These are phyloP conservation scores for Apteryx owenii DNA, from an alignment of 2,113 vertebrate genomes.

Conservation along the genomic window DNA sequence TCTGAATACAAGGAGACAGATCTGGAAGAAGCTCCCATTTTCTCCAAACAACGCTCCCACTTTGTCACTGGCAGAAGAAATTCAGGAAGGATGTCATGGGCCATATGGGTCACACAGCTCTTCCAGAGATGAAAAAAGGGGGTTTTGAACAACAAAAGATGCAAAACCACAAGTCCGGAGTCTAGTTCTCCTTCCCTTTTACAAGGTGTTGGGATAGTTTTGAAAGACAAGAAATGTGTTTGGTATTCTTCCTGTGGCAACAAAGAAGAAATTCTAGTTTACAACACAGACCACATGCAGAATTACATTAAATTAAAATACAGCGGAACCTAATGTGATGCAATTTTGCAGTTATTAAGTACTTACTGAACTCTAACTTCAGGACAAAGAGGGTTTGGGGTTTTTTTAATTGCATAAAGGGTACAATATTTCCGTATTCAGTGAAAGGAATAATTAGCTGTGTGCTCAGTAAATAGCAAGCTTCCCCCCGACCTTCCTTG, in stretches of 20 bases:
- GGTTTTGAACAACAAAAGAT: neutral
- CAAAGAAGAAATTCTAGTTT: neutral
- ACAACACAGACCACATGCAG: neutral
- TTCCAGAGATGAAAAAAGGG: neutral
- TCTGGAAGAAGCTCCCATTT: neutral
- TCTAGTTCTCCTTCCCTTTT: neutral
- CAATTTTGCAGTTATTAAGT: conserved; percentile 68
- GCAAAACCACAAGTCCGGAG: neutral
- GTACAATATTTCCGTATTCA: neutral
- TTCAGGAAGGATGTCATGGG: neutral
- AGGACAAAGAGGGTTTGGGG: neutral
- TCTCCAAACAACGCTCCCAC: neutral
- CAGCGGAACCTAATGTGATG: neutral
- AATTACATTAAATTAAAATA: conserved; percentile 1
- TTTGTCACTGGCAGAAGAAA: neutral
- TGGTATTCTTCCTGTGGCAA: neutral
- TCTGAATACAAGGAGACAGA: neutral
- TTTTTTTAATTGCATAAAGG: conserved; percentile 34
- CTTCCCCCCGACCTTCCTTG: conserved; percentile 14
- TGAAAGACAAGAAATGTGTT: neutral
- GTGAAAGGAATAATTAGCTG: conserved; percentile 59
- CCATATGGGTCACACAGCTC: neutral
- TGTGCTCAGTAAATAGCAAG: conserved; percentile 28
- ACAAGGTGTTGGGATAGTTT: neutral
- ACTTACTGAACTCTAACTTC: conserved; percentile 54